phyloP scores from a whole-genome alignment of 2,888 invertebrate species.

The Amphipyra berbera region DNA sequence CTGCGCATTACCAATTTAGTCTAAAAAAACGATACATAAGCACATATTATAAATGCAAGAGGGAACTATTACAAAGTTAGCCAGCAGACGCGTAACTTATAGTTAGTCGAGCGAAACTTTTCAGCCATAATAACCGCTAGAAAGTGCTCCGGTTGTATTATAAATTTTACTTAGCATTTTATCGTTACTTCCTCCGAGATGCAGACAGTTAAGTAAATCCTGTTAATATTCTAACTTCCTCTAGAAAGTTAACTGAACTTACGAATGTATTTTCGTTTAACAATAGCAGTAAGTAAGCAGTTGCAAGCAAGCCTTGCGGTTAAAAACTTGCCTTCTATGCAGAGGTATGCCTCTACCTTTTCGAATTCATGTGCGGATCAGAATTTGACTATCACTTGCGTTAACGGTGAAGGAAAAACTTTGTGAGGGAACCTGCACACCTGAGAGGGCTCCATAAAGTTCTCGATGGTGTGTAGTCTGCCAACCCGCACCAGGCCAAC shows the following conservation, averaged over 20 bases:
- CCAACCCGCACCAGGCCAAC: too few relatives aligned
- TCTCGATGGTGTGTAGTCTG: too few relatives aligned
- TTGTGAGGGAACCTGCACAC: too few relatives aligned
- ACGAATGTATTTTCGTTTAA: constrained; percentile 1
- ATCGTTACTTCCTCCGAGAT: constrained; percentile 49
- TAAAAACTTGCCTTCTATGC: too few relatives aligned
- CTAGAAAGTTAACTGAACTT: constrained; percentile 14
- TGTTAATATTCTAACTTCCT: constrained; percentile 41
- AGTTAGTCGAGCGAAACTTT: constrained; percentile 68
- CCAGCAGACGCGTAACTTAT: constrained; percentile 66
- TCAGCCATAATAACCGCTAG: constrained; percentile 74
- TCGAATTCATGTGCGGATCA: too few relatives aligned
- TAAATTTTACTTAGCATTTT: constrained; percentile 55
- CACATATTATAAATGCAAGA: constrained; percentile 44
- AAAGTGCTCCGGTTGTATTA: constrained; percentile 61
- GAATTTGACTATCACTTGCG: too few relatives aligned
- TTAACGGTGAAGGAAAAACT: too few relatives aligned
- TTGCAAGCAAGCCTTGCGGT: too few relatives aligned
- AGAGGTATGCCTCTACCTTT: too few relatives aligned
- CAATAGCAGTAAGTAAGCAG: too few relatives aligned
- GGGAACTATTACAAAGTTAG: constrained; percentile 64
- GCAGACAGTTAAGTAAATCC: constrained; percentile 39
- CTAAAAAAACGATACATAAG: not conserved
- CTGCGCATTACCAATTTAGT: too few relatives aligned
- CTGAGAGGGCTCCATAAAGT: too few relatives aligned